phyloP scores from a whole-genome alignment of 2,888 invertebrate genomes.

The Latrodectus elegans region DNA sequence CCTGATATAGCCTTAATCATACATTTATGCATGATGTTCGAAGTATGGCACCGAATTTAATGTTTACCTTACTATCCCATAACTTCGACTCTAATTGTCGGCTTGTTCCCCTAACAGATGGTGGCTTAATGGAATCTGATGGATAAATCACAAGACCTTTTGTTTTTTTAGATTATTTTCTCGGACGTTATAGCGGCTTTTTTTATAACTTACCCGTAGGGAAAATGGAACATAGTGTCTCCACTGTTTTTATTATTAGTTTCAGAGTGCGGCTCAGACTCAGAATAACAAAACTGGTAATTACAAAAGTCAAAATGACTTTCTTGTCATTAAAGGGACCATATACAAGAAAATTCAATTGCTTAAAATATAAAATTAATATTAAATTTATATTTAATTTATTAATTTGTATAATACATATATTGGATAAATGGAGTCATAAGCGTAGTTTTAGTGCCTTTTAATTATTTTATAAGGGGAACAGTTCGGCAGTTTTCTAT shows the following conservation, averaged over 20 bases:
- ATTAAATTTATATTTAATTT: too few species aligned
- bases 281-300: conserved; percentile 18
- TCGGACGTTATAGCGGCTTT: conserved; percentile 7
- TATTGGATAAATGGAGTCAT: too few species aligned
- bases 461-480: too few species aligned
- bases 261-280: not conserved
- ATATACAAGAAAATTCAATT: too few species aligned
- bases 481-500: too few species aligned
- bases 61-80: conserved; percentile 52
- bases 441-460: too few species aligned
- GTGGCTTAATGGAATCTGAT: conserved; percentile 58
- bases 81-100: conserved; percentile 44
- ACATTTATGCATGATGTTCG: conserved; percentile 62
- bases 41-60: conserved; percentile 61
- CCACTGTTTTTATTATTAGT: conserved; percentile 35
- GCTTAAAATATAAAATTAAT: too few species aligned
- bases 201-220: conserved; percentile 41
- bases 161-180: conserved; percentile 36
- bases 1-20: conserved; percentile 45
- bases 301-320: conserved; percentile 8
- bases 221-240: conserved; percentile 37
- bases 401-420: too few species aligned
- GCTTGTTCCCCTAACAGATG: conserved; percentile 50
- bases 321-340: too few species aligned
- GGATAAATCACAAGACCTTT: conserved; percentile 59